Percentiles rank a stretch among this genome's conserved stretches.
Evolutionary conservation across 1,140 invertebrate genomes (phyloP).

Genomic region (Dendroctonus ponderosae): DNA sequence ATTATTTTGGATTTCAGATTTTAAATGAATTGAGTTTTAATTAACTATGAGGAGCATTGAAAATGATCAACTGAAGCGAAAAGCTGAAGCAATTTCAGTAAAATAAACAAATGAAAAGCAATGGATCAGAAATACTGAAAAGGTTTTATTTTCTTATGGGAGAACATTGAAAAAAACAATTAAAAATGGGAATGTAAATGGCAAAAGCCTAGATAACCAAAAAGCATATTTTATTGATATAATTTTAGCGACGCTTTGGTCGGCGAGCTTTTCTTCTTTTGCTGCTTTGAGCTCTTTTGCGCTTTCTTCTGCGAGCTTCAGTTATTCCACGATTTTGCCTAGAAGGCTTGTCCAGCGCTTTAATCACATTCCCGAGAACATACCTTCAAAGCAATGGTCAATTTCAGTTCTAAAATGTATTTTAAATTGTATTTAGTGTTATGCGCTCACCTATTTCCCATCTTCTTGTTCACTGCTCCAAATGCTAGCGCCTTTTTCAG

Average conservation of each 20-base stretch:
- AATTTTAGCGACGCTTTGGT: background rate
- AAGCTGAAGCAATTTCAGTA: too few relatives aligned
- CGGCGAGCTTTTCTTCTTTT: background rate
- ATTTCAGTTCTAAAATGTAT: background rate
- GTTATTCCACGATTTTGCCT: background rate
- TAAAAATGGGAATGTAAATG: too few relatives aligned
- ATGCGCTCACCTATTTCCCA: conserved; percentile 13
- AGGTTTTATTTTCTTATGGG: too few relatives aligned
- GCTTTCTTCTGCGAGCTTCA: conserved; percentile 6
- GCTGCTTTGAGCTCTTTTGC: background rate
- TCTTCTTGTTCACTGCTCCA: conserved; percentile 32
- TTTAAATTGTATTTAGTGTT: background rate
- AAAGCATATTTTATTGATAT: too few relatives aligned
- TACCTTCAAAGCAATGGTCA: background rate
- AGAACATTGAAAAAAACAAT: too few relatives aligned
- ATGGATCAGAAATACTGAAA: too few relatives aligned
- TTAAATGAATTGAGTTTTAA: too few relatives aligned
- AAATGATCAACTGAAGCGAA: too few relatives aligned
- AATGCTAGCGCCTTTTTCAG: conserved; percentile 35
- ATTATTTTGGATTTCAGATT: too few relatives aligned
- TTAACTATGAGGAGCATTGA: too few relatives aligned
- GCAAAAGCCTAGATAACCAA: too few relatives aligned
- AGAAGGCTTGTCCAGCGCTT: background rate
- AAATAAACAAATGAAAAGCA: too few relatives aligned
- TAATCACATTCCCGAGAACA: conserved; percentile 7